A percentile compares a stretch with the other conserved stretches of the same genome.
phyloP scores from a whole-genome alignment of 2,113 vertebrate species.

The Odontophorus gujanensis region DNA sequence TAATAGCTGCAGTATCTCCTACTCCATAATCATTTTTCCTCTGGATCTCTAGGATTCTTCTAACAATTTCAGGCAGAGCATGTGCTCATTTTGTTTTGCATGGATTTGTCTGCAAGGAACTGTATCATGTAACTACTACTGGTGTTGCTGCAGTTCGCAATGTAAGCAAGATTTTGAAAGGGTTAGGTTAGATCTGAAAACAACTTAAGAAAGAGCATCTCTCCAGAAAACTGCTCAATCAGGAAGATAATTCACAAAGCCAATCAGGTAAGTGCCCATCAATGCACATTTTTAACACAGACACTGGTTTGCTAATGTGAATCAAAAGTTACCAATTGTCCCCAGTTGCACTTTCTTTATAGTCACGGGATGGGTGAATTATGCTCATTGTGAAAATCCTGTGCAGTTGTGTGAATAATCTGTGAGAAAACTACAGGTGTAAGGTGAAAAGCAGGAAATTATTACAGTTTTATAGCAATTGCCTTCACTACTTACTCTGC shows the following conservation, averaged over 20 bases:
- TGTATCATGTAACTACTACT: neutral
- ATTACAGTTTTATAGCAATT: neutral
- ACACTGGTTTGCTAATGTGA: neutral
- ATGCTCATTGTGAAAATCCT: neutral
- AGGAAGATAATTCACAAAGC: neutral
- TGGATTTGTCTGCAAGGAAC: neutral
- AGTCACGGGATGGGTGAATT: neutral
- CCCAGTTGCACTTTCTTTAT: neutral
- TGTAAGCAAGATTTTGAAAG: neutral
- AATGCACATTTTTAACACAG: neutral
- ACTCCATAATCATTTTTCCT: neutral
- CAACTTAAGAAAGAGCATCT: neutral
- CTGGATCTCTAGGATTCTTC: neutral
- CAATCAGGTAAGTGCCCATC: neutral
- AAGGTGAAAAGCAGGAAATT: neutral
- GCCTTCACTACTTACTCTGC: neutral
- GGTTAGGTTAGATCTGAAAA: neutral
- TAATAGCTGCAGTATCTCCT: neutral
- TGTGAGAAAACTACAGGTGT: neutral
- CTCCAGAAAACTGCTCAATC: neutral
- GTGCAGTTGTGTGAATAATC: neutral
- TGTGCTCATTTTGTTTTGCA: neutral
- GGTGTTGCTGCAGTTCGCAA: neutral
- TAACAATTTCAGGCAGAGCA: neutral
- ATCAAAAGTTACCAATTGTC: neutral